phyloP scores from a whole-genome alignment of 2,888 invertebrate species.

The Encarsia formosa region DNA sequence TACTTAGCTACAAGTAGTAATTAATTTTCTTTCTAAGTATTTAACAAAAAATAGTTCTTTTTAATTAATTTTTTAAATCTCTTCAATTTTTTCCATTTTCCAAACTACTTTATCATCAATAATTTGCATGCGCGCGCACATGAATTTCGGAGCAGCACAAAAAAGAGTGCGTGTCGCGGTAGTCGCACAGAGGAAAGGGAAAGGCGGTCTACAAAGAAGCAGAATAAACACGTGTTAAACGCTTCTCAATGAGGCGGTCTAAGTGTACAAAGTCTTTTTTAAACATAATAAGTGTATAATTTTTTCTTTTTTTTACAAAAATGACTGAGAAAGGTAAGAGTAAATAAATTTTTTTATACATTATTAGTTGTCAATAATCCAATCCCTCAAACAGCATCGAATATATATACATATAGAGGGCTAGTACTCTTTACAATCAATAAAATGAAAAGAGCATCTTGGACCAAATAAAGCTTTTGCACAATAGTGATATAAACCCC shows the following conservation, averaged over 20 bases:
- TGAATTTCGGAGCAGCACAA: too few species aligned
- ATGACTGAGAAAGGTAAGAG: constrained; percentile 18
- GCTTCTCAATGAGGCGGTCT: constrained; percentile 14
- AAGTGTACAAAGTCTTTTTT: background rate
- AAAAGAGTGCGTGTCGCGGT: too few species aligned
- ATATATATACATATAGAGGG: constrained; percentile 10
- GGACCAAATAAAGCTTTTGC: background rate
- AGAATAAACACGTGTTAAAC: constrained; percentile 21
- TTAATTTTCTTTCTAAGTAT: too few species aligned
- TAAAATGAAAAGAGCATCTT: constrained; percentile 6
- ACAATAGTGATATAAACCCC: background rate
- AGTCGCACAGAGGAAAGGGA: too few species aligned
- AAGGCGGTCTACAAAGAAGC: background rate
- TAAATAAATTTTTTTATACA: background rate
- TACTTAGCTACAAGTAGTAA: too few species aligned
- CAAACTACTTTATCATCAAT: too few species aligned
- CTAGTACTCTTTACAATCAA: constrained; percentile 18
- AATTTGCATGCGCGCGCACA: too few species aligned
- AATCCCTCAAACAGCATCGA: background rate
- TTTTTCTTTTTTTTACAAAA: background rate
- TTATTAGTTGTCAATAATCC: background rate
- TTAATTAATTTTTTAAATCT: too few species aligned
- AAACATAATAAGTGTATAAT: constrained; percentile 8
- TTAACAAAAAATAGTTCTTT: too few species aligned
- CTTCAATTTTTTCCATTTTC: too few species aligned